Evolutionary conservation across 2,113 vertebrate genomes (phyloP).

Genomic region (Xenus cinereus): DNA sequence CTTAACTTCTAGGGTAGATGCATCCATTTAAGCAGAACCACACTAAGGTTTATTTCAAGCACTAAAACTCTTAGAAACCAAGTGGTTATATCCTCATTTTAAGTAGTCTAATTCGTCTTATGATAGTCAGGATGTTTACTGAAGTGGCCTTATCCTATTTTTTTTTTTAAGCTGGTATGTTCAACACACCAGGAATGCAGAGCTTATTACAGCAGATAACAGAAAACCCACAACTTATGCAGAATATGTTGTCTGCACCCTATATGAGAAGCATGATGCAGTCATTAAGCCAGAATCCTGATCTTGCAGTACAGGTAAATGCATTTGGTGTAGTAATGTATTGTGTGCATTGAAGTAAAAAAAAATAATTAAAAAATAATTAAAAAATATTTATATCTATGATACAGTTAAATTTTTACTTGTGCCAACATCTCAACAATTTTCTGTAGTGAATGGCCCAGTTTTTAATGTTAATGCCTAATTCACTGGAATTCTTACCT

Average conservation of each 20-base stretch:
- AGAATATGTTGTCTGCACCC: slow-evolving; percentile 85
- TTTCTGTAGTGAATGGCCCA: background rate
- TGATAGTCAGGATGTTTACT: background rate
- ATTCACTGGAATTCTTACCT: background rate
- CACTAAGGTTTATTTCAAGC: background rate
- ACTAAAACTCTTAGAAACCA: background rate
- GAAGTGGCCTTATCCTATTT: background rate
- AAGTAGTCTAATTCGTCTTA: background rate
- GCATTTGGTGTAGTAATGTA: background rate
- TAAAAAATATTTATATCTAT: background rate
- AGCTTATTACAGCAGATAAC: slow-evolving; percentile 85
- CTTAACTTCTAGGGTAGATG: background rate
- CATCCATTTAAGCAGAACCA: background rate
- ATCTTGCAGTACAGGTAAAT: slow-evolving; percentile 86
- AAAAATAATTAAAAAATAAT: too few species aligned
- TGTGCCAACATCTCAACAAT: background rate
- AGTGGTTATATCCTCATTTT: background rate
- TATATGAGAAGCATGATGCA: slow-evolving; percentile 85
- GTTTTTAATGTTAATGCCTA: background rate
- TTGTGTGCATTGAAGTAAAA: background rate
- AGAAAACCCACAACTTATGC: slow-evolving; percentile 85
- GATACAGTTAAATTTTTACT: too few species aligned
- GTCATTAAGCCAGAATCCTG: slow-evolving; percentile 85
- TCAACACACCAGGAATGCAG: slow-evolving; percentile 82
- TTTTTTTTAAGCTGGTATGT: slow-evolving; percentile 69